Percentiles rank a stretch among this genome's conserved stretches.
These are phyloP conservation scores for Dermatemys mawii DNA, from an alignment of 2,113 vertebrate species.

Conservation along the genomic window DNA sequence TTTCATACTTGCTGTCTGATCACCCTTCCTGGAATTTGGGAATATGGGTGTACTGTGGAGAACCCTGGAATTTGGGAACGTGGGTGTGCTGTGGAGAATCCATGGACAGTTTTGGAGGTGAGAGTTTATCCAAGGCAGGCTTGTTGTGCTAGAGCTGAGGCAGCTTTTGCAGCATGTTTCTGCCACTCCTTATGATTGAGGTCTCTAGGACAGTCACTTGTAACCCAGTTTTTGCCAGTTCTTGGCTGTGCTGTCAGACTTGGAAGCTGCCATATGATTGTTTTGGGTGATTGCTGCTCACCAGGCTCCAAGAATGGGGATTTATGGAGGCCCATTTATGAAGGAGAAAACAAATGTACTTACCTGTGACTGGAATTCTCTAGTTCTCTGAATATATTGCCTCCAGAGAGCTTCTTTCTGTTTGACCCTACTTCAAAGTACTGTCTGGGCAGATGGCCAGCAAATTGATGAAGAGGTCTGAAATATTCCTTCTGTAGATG, in stretches of 20 bases:
- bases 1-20: too few relatives aligned
- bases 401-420: background rate
- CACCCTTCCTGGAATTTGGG: background rate
- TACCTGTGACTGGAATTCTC: constrained; percentile 34
- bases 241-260: background rate
- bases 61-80: background rate
- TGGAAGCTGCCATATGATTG: background rate
- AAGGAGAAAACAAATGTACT: background rate
- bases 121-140: background rate
- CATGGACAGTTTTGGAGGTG: background rate
- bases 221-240: background rate
- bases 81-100: background rate
- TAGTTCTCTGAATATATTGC: background rate
- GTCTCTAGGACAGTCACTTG: background rate
- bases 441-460: constrained; percentile 41
- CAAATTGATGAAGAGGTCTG: constrained; percentile 18
- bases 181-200: background rate
- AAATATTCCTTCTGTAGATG: background rate
- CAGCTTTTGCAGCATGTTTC: background rate
- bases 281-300: background rate
- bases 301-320: background rate
- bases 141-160: rapidly evolving
- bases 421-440: constrained; percentile 39
- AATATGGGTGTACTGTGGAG: background rate
- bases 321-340: background rate